phyloP scores from a whole-genome alignment of 2,113 vertebrate species.

The Pterocles burchelli region DNA sequence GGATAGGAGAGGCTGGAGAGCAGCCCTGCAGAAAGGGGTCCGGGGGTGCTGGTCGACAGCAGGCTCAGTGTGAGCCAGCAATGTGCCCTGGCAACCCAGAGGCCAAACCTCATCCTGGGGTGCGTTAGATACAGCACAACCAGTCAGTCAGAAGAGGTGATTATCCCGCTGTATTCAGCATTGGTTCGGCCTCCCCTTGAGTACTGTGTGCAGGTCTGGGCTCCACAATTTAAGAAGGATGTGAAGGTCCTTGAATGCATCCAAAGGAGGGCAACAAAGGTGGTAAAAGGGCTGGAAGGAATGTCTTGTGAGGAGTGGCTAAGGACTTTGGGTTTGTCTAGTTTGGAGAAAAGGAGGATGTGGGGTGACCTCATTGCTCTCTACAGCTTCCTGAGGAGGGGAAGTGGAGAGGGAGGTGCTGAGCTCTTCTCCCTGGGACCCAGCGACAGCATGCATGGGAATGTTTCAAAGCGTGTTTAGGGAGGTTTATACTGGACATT shows the following conservation, averaged over 20 bases:
- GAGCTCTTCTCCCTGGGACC: background rate
- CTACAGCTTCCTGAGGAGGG: background rate
- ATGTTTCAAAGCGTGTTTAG: background rate
- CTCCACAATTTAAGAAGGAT: background rate
- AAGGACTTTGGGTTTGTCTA: background rate
- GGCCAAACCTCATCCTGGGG: accelerated
- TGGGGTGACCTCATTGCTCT: background rate
- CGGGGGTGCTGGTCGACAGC: background rate
- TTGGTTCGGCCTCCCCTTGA: background rate
- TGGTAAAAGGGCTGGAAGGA: background rate
- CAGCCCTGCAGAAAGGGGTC: background rate
- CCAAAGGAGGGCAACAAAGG: background rate
- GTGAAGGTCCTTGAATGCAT: background rate
- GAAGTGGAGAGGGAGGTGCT: background rate
- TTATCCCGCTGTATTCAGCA: accelerated
- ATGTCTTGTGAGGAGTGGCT: background rate
- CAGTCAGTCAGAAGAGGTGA: background rate
- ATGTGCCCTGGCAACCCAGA: background rate
- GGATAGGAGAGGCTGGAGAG: background rate
- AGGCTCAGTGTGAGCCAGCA: background rate
- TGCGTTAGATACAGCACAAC: background rate
- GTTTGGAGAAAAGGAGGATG: background rate
- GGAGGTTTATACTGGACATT: too few relatives aligned
- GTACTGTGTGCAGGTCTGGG: background rate
- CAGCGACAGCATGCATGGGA: accelerated